Evolutionary conservation across 1,140 invertebrate species (phyloP), one percentile per base, ranked within the genome.

Genomic region (Apis dorsata): DNA sequence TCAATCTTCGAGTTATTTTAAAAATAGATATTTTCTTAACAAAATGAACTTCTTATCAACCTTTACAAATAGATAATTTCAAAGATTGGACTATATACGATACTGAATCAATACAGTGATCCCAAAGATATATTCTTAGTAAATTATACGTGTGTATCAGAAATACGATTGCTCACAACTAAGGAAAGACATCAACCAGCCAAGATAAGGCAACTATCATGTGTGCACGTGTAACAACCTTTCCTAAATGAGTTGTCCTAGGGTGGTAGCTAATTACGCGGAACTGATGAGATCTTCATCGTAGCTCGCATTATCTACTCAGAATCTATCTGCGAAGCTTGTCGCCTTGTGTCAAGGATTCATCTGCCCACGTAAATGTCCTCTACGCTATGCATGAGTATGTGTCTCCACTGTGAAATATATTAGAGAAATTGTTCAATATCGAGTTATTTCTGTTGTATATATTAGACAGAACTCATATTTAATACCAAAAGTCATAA

Each of bases 241-340:
- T 87, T 73, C 17, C 28, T 73, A 34, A 55, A 73, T 24, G 70
- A 21, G 12, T 79, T 80, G 82, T 28, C 57, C 69, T 83, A 71
- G 66, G 55, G 89, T 92, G 89, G 90, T 89, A 88, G 88, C 83
- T 89, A 91, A 92, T 92, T 92, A 92, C 87, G 84, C 79, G 90
- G 86, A 91, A 91, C 90, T 91, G 91, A 92, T 85, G 91, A 90
- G 91, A 92, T 91, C 90, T 89, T 88, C 91, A 90, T 92, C 90
- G 83, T 86, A 86, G 83, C 24, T 76, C 69, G 85, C 83, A 90
- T 92, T 92, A 92, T 91, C 91, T 86, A 89, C 86, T 87, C 86
- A 85, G 86, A 66, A 92, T 92, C 88, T 90, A 84, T 62, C 86
- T 85, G 88, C 84, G 49, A 88, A 86, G 89, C 89, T 90, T 90